Conservation (phyloP, 1,140 invertebrate genomes). For the Argopecten irradians region DNA sequence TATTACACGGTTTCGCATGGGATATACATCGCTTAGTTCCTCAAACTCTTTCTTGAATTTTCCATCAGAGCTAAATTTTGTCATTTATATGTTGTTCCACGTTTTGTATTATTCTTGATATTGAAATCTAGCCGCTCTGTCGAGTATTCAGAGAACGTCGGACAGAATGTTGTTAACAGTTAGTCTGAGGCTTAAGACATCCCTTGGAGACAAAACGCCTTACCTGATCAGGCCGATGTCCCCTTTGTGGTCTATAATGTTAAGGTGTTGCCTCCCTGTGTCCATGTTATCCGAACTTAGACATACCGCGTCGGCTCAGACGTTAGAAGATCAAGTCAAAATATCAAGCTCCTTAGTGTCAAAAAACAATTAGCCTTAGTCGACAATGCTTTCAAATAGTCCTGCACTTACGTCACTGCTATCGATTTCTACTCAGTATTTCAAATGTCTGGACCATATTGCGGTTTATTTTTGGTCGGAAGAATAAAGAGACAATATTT, state of each 20-base stretch:
- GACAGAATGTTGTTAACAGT: not conserved
- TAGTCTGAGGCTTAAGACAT: not conserved
- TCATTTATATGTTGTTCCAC: too few relatives aligned
- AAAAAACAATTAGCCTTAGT: not conserved
- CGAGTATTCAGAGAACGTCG: too few relatives aligned
- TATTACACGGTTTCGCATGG: too few relatives aligned
- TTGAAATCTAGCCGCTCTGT: too few relatives aligned
- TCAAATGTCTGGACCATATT: not conserved
- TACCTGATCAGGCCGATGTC: not conserved
- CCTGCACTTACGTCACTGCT: not conserved
- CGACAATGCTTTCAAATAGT: not conserved
- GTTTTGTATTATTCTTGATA: too few relatives aligned
- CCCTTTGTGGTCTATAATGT: not conserved
- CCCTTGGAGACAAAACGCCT: not conserved
- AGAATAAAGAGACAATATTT: not conserved
- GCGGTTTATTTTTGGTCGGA: not conserved
- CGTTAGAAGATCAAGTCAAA: not conserved
- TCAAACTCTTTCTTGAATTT: too few relatives aligned
- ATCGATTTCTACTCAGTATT: not conserved
- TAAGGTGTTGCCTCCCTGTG: not conserved
- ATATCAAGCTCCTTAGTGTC: slow-evolving; percentile 8
- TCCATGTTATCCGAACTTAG: not conserved
- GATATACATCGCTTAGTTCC: too few relatives aligned
- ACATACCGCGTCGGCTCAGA: not conserved
- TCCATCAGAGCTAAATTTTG: too few relatives aligned